A percentile compares a stretch with the other conserved stretches of the same genome.
phyloP scores from a whole-genome alignment of 1,140 invertebrate genomes.

The Psilanteris sp. region DNA sequence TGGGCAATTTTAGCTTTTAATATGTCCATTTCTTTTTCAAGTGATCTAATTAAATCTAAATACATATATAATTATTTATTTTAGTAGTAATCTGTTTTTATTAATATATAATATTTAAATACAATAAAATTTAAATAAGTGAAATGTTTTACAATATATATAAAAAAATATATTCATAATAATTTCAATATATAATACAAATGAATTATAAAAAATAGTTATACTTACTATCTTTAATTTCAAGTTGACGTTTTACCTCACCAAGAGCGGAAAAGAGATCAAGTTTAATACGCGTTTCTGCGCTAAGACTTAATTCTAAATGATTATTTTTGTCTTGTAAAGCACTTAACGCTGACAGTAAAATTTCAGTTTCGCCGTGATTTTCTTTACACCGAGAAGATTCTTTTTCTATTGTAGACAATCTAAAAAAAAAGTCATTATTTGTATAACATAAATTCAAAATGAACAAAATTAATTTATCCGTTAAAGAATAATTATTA shows the following conservation, averaged over 20 bases:
- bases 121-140: too few relatives aligned
- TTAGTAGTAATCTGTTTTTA: too few relatives aligned
- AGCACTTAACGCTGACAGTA: conserved; percentile 88
- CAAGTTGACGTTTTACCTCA: conserved; percentile 94
- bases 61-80: too few relatives aligned
- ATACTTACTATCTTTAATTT: conserved; percentile 93
- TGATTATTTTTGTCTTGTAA: conserved; percentile 93
- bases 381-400: conserved; percentile 82
- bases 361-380: conserved; percentile 88
- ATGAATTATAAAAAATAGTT: conserved; percentile 3
- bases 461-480: too few relatives aligned
- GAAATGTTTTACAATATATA: too few relatives aligned
- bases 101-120: too few relatives aligned
- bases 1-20: conserved; percentile 94
- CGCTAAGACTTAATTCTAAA: conserved; percentile 94
- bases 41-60: conserved; percentile 86
- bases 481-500: too few relatives aligned
- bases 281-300: conserved; percentile 96
- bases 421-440: conserved; percentile 32
- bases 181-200: too few relatives aligned
- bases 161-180: too few relatives aligned
- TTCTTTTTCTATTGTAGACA: conserved; percentile 74
- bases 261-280: conserved; percentile 97
- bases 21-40: conserved; percentile 94
- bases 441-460: conserved; percentile 2